Conservation (phyloP, 1,140 invertebrate genomes). For the Leptinotarsa undecemlineata region DNA sequence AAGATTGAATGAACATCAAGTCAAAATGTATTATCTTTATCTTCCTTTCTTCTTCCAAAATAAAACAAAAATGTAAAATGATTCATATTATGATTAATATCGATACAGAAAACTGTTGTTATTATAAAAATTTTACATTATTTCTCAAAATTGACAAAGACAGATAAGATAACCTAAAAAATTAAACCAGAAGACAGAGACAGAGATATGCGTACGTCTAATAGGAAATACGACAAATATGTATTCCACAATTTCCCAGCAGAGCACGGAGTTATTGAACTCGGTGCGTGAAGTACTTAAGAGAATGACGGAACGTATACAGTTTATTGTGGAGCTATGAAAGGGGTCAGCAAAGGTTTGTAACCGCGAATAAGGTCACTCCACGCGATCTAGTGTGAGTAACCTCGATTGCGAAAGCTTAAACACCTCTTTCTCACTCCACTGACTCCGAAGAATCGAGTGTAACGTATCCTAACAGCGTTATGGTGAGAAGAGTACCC, state of each 20-base stretch:
- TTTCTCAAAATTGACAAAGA: no score
- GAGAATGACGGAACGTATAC: neutral
- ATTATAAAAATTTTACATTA: no score
- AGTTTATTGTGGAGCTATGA: constrained; percentile 20
- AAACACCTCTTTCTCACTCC: constrained; percentile 16
- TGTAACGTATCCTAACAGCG: neutral
- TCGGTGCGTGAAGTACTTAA: neutral
- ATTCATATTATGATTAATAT: no score
- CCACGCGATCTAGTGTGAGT: constrained; percentile 28
- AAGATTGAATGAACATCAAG: no score
- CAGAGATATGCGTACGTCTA: no score
- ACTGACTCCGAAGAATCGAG: neutral
- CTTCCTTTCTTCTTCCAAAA: no score
- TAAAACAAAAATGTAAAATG: no score
- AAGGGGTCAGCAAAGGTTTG: constrained; percentile 25
- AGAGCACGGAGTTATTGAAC: constrained; percentile 18
- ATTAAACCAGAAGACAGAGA: no score
- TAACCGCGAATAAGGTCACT: constrained; percentile 32
- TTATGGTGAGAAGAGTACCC: neutral
- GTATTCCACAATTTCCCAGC: neutral
- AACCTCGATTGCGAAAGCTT: constrained; percentile 26
- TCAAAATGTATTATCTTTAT: no score
- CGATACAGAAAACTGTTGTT: no score
- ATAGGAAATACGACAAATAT: no score
- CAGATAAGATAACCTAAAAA: no score